Conservation (phyloP, 2,797 vertebrate species). For the Helostoma temminkii region DNA sequence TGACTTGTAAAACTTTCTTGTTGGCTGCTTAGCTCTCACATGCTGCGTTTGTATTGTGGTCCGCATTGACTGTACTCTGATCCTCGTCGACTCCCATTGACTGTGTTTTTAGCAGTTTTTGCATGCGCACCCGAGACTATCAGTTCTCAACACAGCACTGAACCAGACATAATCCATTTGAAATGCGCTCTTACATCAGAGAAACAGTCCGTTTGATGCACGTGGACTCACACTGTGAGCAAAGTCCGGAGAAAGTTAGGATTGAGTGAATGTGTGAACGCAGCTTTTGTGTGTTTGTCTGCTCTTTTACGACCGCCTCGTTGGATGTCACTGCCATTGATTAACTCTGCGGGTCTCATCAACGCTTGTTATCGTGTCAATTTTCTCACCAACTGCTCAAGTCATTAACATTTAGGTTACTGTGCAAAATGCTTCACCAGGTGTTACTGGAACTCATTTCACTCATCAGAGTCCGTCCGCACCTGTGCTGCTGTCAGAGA, state of each 20-base stretch:
- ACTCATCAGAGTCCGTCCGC: slow-evolving; percentile 14
- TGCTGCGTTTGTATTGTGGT: slow-evolving; percentile 41
- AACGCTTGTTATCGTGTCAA: slow-evolving; percentile 65
- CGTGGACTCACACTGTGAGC: no score
- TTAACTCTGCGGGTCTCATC: slow-evolving; percentile 49
- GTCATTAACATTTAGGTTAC: slow-evolving; percentile 54
- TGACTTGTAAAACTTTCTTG: slow-evolving; percentile 7
- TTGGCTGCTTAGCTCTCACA: slow-evolving; percentile 17
- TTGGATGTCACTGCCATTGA: slow-evolving; percentile 45
- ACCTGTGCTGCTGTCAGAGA: slow-evolving; percentile 60
- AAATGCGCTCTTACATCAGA: no score
- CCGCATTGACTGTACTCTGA: slow-evolving; percentile 29
- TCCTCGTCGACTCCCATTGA: slow-evolving; percentile 22
- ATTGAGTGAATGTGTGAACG: no score
- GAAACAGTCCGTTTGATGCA: no score
- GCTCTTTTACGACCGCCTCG: background rate
- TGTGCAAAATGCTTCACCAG: slow-evolving; percentile 33
- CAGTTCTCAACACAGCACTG: no score
- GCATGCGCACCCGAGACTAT: no score
- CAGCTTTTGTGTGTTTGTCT: slow-evolving; percentile 16
- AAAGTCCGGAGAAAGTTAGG: no score
- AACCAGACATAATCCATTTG: no score
- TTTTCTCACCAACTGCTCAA: slow-evolving; percentile 51
- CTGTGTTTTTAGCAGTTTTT: no score
- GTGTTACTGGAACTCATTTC: slow-evolving; percentile 54